phyloP scores from a whole-genome alignment of 2,888 invertebrate species.

The Chrysomela aeneicollis region DNA sequence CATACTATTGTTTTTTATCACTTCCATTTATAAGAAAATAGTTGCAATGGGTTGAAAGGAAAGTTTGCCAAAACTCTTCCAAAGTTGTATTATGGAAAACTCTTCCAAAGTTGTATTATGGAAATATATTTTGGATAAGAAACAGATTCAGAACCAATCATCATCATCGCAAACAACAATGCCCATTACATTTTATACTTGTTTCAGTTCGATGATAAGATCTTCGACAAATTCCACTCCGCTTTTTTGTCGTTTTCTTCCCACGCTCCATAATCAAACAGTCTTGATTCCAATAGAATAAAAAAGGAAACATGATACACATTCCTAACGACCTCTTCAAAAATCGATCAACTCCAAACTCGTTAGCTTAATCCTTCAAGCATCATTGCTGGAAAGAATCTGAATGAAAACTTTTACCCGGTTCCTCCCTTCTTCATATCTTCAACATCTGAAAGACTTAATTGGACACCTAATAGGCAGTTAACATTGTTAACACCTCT shows the following conservation, averaged over 20 bases:
- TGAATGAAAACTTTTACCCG: background rate
- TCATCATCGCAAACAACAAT: no score
- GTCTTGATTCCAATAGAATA: background rate
- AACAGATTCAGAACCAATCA: no score
- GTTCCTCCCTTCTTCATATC: background rate
- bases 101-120: no score
- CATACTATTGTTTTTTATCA: no score
- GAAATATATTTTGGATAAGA: no score
- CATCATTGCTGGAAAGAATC: background rate
- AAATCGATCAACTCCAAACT: background rate
- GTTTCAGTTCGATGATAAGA: no score
- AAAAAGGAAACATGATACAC: background rate
- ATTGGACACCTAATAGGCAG: slow-evolving; percentile 32
- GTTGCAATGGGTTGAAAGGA: no score
- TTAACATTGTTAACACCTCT: slow-evolving; percentile 32
- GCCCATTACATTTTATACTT: no score
- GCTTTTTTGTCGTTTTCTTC: background rate
- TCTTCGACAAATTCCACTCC: no score
- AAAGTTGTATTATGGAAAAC: no score
- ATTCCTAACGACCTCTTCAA: background rate
- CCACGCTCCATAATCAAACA: background rate
- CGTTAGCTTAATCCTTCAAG: background rate
- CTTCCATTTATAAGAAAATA: no score
- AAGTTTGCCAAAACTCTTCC: no score
- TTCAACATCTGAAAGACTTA: slow-evolving; percentile 16